A percentile compares a stretch with the other conserved stretches of the same genome.
Evolutionary conservation across 1,140 invertebrate genomes (phyloP).

Genomic region (Sinonovacula constricta): DNA sequence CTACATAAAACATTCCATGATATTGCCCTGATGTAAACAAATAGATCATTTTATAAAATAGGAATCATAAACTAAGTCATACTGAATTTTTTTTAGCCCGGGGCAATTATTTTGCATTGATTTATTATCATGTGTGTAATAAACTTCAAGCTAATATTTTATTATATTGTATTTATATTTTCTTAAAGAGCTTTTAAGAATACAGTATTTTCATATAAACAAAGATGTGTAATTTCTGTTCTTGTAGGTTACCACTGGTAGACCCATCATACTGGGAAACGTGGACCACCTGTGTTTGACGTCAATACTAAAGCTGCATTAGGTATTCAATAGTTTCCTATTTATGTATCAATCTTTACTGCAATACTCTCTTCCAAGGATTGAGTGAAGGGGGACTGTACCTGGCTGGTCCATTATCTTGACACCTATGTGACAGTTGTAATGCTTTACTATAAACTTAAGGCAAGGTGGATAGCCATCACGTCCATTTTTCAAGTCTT

Average conservation of each 20-base stretch:
- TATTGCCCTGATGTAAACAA: too few relatives aligned
- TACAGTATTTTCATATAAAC: neutral
- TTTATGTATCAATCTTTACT: neutral
- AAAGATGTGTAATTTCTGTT: constrained; percentile 1
- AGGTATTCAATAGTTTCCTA: constrained; percentile 10
- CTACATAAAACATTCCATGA: too few relatives aligned
- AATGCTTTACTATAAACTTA: neutral
- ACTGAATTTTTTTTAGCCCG: too few relatives aligned
- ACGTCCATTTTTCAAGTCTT: neutral
- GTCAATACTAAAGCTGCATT: constrained; percentile 28
- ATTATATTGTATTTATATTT: neutral
- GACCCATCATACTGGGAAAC: constrained; percentile 20
- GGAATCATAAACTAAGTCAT: too few relatives aligned
- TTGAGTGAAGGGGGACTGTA: neutral
- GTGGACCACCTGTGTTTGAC: constrained; percentile 24
- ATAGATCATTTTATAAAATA: too few relatives aligned
- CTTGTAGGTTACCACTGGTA: neutral
- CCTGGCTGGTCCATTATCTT: neutral
- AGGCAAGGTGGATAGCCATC: neutral
- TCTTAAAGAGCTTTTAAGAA: neutral
- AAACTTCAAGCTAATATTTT: too few relatives aligned
- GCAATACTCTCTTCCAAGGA: neutral
- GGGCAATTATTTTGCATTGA: too few relatives aligned
- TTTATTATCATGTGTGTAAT: too few relatives aligned
- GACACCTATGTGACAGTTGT: neutral